Percentiles rank a stretch among this genome's conserved stretches.
Evolutionary conservation across 2,113 vertebrate species (phyloP).

Genomic region (Toxostoma redivivum): DNA sequence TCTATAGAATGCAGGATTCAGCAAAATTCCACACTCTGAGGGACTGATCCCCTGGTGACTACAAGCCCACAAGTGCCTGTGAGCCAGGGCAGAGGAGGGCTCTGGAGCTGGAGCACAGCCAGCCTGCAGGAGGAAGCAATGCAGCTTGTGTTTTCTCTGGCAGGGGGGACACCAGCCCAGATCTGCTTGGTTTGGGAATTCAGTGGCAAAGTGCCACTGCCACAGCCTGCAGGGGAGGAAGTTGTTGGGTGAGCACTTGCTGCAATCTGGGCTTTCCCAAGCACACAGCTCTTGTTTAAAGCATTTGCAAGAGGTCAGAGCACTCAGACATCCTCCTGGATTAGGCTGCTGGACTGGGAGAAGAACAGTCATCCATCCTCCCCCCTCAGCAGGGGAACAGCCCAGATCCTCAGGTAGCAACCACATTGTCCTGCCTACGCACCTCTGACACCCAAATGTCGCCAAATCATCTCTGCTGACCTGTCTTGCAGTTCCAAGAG

Average conservation of each 20-base stretch:
- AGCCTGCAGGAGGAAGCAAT: background rate
- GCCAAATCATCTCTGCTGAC: background rate
- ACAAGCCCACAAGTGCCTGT: fast-evolving
- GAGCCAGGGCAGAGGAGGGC: background rate
- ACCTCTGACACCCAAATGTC: background rate
- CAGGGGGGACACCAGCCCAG: background rate
- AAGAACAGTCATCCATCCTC: background rate
- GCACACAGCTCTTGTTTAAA: background rate
- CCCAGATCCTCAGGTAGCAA: background rate
- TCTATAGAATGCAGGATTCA: background rate
- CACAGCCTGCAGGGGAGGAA: background rate
- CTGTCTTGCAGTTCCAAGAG: background rate
- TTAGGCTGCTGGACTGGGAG: background rate
- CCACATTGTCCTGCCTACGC: fast-evolving
- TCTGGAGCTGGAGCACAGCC: background rate
- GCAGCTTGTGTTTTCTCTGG: background rate
- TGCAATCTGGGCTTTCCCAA: background rate
- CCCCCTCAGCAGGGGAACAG: background rate
- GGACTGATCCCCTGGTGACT: background rate
- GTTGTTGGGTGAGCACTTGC: fast-evolving
- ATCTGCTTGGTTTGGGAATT: background rate
- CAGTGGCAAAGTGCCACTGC: background rate
- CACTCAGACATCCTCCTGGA: background rate
- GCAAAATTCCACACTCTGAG: background rate
- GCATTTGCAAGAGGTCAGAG: background rate